A percentile compares a stretch with the other conserved stretches of the same genome.
phyloP scores from a whole-genome alignment of 2,888 invertebrate species.

The Andrena praecox region DNA sequence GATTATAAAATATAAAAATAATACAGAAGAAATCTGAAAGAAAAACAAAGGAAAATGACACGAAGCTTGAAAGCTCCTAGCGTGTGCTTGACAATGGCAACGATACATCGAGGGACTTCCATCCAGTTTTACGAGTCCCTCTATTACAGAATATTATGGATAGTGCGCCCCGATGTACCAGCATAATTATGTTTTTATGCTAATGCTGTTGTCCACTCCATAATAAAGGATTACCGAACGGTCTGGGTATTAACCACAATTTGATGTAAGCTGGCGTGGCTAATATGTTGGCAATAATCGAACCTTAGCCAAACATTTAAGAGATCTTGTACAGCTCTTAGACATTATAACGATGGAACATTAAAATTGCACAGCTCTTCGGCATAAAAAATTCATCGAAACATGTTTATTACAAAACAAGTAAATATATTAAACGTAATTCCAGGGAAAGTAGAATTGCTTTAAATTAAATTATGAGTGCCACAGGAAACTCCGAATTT shows the following conservation, averaged over 20 bases:
- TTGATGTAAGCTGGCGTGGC: conserved; percentile 55
- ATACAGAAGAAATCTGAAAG: not conserved
- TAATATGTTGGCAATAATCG: conserved; percentile 56
- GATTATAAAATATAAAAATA: not conserved
- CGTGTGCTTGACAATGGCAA: not conserved
- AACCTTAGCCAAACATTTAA: conserved; percentile 24
- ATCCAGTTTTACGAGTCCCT: conserved; percentile 44
- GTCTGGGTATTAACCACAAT: conserved; percentile 66
- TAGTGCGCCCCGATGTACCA: conserved; percentile 59
- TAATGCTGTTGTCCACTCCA: conserved; percentile 62
- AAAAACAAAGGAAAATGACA: too few relatives aligned
- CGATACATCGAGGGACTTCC: conserved; percentile 50
- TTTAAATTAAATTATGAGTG: not conserved
- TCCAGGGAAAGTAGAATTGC: not conserved
- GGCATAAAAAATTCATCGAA: too few relatives aligned
- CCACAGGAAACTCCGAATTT: too few relatives aligned
- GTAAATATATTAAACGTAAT: not conserved
- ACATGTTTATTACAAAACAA: not conserved
- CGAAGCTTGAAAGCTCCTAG: not conserved
- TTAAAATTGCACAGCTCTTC: not conserved
- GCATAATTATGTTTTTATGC: conserved; percentile 73
- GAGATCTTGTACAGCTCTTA: not conserved
- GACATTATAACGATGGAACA: not conserved
- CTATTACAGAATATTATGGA: conserved; percentile 68
- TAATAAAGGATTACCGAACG: conserved; percentile 69